Base-by-base conservation (phyloP, 2,797 vertebrate species). In the Ctenosaura bakeri region DNA sequence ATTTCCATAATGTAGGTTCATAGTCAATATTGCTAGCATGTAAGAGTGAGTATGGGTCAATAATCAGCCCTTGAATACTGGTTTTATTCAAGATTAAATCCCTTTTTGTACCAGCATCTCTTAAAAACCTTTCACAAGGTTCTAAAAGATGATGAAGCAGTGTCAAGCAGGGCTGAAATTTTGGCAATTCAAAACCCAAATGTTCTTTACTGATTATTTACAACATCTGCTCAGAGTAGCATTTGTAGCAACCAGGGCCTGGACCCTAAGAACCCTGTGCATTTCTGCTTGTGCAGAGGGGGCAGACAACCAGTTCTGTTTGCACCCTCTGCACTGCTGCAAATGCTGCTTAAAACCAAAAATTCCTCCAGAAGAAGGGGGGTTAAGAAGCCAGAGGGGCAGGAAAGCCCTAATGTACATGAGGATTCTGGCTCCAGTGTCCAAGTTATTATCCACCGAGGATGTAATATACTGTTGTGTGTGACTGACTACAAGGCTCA, bases 11-110 rank as follows among this genome's bases (percentile, higher is more conserved):
- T 90, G 95, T 94, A 95, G 92, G 94, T 88, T 90, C 94, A 96
- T 94, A 95, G 93, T 96, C 94, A 91, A 95, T 97, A 97, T 97
- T 97, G 97, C 97, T 97, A 96, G 95, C 90, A 93, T 89, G 95
- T 94, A 91, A 95, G 95, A 95, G 96, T 95, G 94, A 95, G 92
- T 96, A 96, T 94, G 96, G 96, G 95, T 95, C 96, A 96, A 96
- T 90, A 52, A 94, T 95, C 96, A 96, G 96, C 96, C 96, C 96
- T 96, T 95, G 97, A 96, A 97, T 96, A 97, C 93, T 91, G 92
- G 94, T 95, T 96, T 69, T 96, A 96, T 95, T 97, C 95, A 97
- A 94, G 97, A 96, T 97, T 97, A 94, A 92, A 78, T 78, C 59
- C 62, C 74, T 88, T 96, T 94, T 83, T 93, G 92, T 91, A 83